These are phyloP conservation scores for Malurus splendens DNA, from an alignment of 2,797 vertebrate genomes.

Conservation along the genomic window DNA sequence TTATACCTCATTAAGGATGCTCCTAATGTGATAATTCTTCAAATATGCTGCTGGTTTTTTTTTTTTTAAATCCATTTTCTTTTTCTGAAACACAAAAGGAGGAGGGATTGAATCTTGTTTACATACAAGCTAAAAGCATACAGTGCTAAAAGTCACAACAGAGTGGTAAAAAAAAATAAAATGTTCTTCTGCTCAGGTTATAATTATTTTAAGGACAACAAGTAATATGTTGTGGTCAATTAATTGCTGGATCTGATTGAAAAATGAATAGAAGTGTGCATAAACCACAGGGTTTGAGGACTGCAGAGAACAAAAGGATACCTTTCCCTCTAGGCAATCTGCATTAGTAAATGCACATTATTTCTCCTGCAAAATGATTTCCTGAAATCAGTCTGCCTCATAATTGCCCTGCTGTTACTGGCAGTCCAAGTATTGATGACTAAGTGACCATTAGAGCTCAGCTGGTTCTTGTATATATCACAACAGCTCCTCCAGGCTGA, in stretches of 20 bases:
- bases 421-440: neutral
- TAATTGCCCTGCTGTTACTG: neutral
- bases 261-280: neutral
- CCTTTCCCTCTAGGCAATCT: neutral
- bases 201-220: neutral
- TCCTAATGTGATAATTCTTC: neutral
- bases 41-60: neutral
- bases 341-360: neutral
- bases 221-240: neutral
- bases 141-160: neutral
- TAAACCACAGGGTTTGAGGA: neutral
- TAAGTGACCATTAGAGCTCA: constrained; percentile 12
- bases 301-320: neutral
- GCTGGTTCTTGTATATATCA: neutral
- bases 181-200: neutral
- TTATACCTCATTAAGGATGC: neutral
- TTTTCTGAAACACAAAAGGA: neutral
- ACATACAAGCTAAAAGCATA: neutral
- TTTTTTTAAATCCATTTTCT: neutral
- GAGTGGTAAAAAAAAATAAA: neutral
- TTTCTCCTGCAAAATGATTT: neutral
- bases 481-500: neutral
- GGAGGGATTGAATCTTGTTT: neutral
- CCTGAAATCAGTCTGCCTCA: neutral
- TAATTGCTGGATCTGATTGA: neutral